Base-by-base conservation (phyloP, 2,888 invertebrate species). In the Sisyra nigra region DNA sequence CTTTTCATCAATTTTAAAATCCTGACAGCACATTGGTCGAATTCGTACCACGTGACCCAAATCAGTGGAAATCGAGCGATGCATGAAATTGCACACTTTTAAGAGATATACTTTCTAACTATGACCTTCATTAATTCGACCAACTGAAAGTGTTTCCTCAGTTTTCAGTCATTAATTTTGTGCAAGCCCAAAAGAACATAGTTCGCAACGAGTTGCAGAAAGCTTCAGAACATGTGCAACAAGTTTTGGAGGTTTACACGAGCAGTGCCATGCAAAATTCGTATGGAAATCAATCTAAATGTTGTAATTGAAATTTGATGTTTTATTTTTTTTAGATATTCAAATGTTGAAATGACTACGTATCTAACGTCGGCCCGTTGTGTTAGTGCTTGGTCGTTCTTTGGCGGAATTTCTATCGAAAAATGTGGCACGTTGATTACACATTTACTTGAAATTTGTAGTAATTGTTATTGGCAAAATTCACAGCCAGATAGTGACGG, bases 371-470 rank as follows among this genome's bases (percentile, higher is more conserved):
- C 72, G 2, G 65, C 69, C 3, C 66, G 69, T 51, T 74, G 74
- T 54, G 66, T 69, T 9, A 64, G 64, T 31, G 65, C 70, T 39
- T 82, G 81, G 81, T 69, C 80, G 24, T 72, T 74, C 48, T 61
- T 74, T 52, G 73, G 65, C n/a, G 59, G 60, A 29, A 51, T 62
- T 39, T 57, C 57, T 42, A 60, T 63, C 13, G 59, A 59, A 24
- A 57, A 59, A 41, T 62, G 62, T 48, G 53, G 55, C 14, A 50
- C 52, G 24, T 52, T 62, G 30, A 55, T 57, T 45, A 55, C 57
- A 48, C 51, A 61, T 40, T 48, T 63, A 35, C 58, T 61, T 32
- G 62, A 63, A 51, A 54, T 63, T 31, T 59, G 58, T 17, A 62
- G 62, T 51, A 61, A 57, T 51, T 55, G 60, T 11, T 63, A 63